Evolutionary conservation across 2,888 invertebrate species (phyloP).

Genomic region (Heliothis peltigera): DNA sequence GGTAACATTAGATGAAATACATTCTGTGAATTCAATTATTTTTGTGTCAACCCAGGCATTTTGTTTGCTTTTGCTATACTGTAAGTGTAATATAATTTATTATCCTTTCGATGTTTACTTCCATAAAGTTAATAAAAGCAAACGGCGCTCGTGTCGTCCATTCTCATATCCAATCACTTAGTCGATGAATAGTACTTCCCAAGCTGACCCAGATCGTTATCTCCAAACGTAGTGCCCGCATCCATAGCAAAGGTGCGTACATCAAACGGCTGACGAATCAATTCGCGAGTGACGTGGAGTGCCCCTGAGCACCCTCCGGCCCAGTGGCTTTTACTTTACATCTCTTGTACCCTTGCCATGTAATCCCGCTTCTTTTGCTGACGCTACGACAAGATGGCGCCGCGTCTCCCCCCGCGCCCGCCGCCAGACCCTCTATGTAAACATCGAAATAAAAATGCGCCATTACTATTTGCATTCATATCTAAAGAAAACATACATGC

Average conservation of each 20-base stretch:
- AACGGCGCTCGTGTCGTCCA: too few relatives aligned
- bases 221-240: conserved; percentile 14
- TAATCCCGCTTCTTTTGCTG: conserved; percentile 75
- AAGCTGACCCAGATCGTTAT: conserved; percentile 1
- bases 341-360: conserved; percentile 62
- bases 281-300: conserved; percentile 50
- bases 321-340: conserved; percentile 73
- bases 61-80: too few relatives aligned
- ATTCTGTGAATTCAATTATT: too few relatives aligned
- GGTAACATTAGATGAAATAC: too few relatives aligned
- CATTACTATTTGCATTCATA: conserved; percentile 90
- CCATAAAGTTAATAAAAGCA: too few relatives aligned
- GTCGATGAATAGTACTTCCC: background rate
- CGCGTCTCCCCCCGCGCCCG: conserved; percentile 67
- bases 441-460: conserved; percentile 89
- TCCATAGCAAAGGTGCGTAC: conserved; percentile 19
- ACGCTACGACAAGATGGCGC: conserved; percentile 87
- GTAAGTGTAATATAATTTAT: too few relatives aligned
- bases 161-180: background rate
- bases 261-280: conserved; percentile 49
- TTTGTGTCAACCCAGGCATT: too few relatives aligned
- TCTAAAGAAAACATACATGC: conserved; percentile 90
- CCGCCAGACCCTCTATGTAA: conserved; percentile 85
- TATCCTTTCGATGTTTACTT: too few relatives aligned
- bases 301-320: conserved; percentile 45